Evolutionary conservation across 23 tunicate species (phyloP).

Genomic region (Botrylloides violaceus): DNA sequence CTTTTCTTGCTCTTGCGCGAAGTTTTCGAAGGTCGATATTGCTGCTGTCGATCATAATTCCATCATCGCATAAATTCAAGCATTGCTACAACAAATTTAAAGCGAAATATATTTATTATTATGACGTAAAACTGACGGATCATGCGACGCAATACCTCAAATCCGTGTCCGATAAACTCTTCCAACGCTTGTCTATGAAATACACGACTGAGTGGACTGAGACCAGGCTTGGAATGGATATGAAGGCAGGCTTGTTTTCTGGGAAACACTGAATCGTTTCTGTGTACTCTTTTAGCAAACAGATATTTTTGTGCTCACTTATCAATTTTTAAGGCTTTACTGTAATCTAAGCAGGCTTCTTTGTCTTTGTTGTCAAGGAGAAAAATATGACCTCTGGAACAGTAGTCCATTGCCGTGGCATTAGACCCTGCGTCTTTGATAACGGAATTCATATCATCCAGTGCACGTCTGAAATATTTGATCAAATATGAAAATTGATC

Average conservation of each 20-base stretch:
- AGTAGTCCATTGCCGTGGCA: slow-evolving; percentile 52
- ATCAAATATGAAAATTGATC: too few species aligned
- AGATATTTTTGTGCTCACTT: slow-evolving; percentile 25
- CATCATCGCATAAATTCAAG: slow-evolving; percentile 51
- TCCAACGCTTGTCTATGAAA: slow-evolving; percentile 65
- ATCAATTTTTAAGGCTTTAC: slow-evolving; percentile 45
- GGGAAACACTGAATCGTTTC: background rate
- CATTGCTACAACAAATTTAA: slow-evolving; percentile 24
- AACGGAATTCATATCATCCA: slow-evolving; percentile 49
- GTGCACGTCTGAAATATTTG: slow-evolving; percentile 70
- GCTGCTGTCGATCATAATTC: slow-evolving; percentile 44
- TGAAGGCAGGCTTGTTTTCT: slow-evolving; percentile 44
- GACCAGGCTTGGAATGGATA: slow-evolving; percentile 65
- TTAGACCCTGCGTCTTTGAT: slow-evolving; percentile 38
- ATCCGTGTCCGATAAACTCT: slow-evolving; percentile 44
- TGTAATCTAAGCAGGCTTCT: slow-evolving; percentile 68
- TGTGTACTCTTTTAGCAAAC: background rate
- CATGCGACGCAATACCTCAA: too few species aligned
- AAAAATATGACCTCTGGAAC: slow-evolving; percentile 42
- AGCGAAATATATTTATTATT: background rate
- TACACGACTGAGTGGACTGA: slow-evolving; percentile 27
- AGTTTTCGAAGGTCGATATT: slow-evolving; percentile 66
- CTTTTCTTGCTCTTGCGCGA: slow-evolving; percentile 70
- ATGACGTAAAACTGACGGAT: too few species aligned
- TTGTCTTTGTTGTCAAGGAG: slow-evolving; percentile 49